Evolutionary conservation across 1,140 invertebrate genomes (phyloP), one percentile per base, ranked within the genome.

Genomic region (Vanessa tameamea): DNA sequence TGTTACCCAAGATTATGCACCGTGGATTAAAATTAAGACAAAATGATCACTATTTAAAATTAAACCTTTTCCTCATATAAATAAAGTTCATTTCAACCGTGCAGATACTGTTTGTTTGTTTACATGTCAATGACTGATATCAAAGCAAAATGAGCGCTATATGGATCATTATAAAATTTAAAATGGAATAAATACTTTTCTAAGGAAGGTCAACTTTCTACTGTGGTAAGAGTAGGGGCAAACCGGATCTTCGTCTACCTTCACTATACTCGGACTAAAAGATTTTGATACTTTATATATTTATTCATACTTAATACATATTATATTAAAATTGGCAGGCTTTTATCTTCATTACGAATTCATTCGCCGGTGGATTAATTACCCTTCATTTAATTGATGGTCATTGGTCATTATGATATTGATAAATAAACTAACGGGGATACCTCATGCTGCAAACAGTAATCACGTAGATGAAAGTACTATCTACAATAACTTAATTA

Each of bases 171-270:
- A 47, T 78, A 78, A 26, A 64, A 75, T 81, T 8, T 72, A 31
- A 69, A 50, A 53, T 75, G 9, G 65, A 37, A n/a, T 55, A 51
- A 55, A 55, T 31, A 31, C 13, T 47, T 57, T n/a, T 59, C 9
- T 55, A 69, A 76, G 72, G 70, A 73, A 82, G 79, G 80, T 80
- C 81, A 81, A 86, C 87, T 91, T 91, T 91, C 89, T 88, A 84
- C 78, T 63, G 74, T 74, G 72, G 57, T n/a, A 82, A 73, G 79
- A 73, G 81, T 79, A 81, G 80, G 72, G 73, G 78, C 55, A 43
- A 86, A 82, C 85, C 85, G 86, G 86, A 89, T 88, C 80, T 82
- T 47, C 65, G 72, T 76, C 64, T 77, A 77, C 82, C 74, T 78
- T 78, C 75, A 73, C 76, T 81, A 64, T 81, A 79, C 64, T 55